Base-by-base conservation (phyloP, 2,888 invertebrate genomes). In the Hermodice carunculata region DNA sequence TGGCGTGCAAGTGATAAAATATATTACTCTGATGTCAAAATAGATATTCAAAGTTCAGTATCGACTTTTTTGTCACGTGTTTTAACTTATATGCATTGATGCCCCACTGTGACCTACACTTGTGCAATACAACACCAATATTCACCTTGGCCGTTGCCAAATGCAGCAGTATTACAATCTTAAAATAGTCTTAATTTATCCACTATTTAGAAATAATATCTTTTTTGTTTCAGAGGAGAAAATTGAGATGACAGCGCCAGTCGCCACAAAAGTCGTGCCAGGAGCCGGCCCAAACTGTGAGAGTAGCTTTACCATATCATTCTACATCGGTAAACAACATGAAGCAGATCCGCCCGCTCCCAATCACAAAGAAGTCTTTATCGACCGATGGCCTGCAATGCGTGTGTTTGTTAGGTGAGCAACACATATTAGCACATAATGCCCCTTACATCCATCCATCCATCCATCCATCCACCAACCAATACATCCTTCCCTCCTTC, bases 211-310 rank as follows among this genome's bases (percentile, higher is more conserved):
- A 28, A 14, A 37, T 37, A 37, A 37, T 14, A 8, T 14, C 8
- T 37, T 37, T 8, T 51, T 32, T 28, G n/a, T 67, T 70, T 5
- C 70, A 80, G 78, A 66, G 14, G 51, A 66, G 51, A 76, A 76
- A 53, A 76, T 81, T 19, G 75, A 66, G 0, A 81, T 81, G 80
- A 81, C 80, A 19, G 74, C 72, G 19, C 80, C 80, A 37, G 80
- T 81, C 3, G 54, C 71, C 8, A 71, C 63, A 1, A 60, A 68
- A 37, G 65, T 79, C 22, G 72, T 67, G 24, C 78, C 80, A 5
- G 78, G 75, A 1, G 72, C 63, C 28, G 80, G 80, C 1, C 77
- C 78, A 6, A 76, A 77, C 24, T 80, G 80, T 66, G 76, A 78
- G 60, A 74, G 69, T 43, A 76, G 77, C 58, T 78, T 81, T 63